These are phyloP conservation scores for Struthidea cinerea DNA, from an alignment of 2,113 vertebrate species.

Conservation along the genomic window DNA sequence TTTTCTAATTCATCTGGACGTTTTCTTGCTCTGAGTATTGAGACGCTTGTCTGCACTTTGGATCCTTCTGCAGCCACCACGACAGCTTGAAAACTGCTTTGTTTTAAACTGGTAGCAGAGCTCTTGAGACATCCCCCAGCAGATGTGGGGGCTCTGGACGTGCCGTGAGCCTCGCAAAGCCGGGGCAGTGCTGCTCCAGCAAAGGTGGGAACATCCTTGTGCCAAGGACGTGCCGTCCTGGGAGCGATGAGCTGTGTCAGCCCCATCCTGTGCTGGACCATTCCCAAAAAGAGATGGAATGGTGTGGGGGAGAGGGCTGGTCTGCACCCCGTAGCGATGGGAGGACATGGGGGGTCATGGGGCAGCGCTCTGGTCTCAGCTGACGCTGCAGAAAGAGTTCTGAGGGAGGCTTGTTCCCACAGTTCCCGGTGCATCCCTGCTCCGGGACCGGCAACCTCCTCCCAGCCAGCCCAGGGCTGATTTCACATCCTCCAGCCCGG, in stretches of 20 bases:
- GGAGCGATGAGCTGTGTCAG: not conserved
- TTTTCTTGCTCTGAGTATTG: not conserved
- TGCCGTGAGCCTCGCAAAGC: rapidly evolving
- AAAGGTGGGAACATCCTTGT: not conserved
- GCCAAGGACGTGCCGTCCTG: rapidly evolving
- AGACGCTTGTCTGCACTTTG: rapidly evolving
- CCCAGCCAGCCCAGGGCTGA: not conserved
- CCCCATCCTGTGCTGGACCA: not conserved
- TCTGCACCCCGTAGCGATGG: rapidly evolving
- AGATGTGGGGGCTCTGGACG: not conserved
- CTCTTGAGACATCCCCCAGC: not conserved
- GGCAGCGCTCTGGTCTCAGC: not conserved
- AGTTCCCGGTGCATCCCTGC: not conserved
- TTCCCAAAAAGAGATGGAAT: not conserved
- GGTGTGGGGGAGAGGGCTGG: not conserved
- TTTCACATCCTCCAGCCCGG: not conserved
- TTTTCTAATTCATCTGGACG: not conserved
- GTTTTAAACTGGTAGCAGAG: not conserved
- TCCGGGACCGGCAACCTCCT: not conserved
- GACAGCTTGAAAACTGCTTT: not conserved
- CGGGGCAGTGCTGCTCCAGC: not conserved
- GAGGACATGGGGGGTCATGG: not conserved
- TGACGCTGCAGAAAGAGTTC: not conserved
- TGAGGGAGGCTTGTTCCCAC: not conserved
- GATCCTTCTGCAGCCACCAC: not conserved